Percentiles rank a stretch among this genome's conserved stretches.
Conservation (phyloP, 2,797 vertebrate species). For the Lagocephalus sceleratus region DNA sequence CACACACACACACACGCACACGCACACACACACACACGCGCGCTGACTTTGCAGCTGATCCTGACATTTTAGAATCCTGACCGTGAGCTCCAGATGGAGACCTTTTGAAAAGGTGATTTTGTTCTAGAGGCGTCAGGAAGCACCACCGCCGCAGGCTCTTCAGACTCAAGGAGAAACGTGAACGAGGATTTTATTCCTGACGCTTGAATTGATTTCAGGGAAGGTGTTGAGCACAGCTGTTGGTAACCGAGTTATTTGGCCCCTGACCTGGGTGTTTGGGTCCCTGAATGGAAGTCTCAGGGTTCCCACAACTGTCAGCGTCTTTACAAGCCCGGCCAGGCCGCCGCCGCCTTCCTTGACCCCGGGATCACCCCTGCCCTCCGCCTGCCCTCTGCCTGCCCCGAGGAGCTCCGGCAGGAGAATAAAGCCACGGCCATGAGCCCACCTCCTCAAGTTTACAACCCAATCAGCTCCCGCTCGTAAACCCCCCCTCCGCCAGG, state of each 20-base stretch:
- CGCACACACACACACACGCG: too few species aligned
- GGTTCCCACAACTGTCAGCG: slow-evolving; percentile 81
- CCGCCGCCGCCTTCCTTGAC: slow-evolving; percentile 62
- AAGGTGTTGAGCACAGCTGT: slow-evolving; percentile 79
- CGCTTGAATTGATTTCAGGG: slow-evolving; percentile 3
- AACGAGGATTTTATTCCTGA: slow-evolving; percentile 7
- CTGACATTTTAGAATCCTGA: too few species aligned
- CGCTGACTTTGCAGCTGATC: too few species aligned
- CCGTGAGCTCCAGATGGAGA: too few species aligned
- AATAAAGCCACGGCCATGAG: slow-evolving; percentile 65
- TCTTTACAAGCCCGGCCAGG: slow-evolving; percentile 85
- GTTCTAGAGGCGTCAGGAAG: too few species aligned
- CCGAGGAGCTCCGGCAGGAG: slow-evolving; percentile 69
- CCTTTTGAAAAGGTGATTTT: too few species aligned
- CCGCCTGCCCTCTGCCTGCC: slow-evolving; percentile 71
- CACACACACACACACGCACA: too few species aligned
- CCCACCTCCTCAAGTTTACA: slow-evolving; percentile 83
- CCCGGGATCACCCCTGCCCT: slow-evolving; percentile 66
- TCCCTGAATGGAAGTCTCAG: slow-evolving; percentile 78
- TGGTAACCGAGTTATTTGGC: slow-evolving; percentile 79
- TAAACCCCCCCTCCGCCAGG: slow-evolving; percentile 84
- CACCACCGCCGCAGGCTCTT: too few species aligned
- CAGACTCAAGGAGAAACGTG: slow-evolving; percentile 16
- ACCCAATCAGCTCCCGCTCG: slow-evolving; percentile 83
- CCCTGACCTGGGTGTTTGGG: slow-evolving; percentile 82